Percentiles rank a stretch among this genome's conserved stretches.
Conservation (phyloP, 2,797 vertebrate genomes). For the Poecilia wingei region DNA sequence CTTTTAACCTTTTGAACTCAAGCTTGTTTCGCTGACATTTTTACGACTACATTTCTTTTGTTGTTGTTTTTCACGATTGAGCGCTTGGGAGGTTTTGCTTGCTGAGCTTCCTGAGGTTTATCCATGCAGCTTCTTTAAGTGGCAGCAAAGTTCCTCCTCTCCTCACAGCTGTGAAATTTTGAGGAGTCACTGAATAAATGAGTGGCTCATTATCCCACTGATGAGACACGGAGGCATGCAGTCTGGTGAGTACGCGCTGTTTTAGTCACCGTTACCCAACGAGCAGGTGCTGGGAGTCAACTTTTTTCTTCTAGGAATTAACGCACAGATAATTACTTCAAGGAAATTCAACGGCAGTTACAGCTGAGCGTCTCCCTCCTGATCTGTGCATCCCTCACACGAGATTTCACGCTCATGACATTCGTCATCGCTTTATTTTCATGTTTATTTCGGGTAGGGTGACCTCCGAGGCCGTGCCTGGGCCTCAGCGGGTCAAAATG, state of each 20-base stretch:
- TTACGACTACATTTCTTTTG: background rate
- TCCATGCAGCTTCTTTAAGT: background rate
- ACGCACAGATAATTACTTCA: background rate
- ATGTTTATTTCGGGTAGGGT: conserved; percentile 19
- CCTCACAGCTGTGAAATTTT: conserved; percentile 4
- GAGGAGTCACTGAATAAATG: conserved; percentile 1
- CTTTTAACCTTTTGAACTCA: background rate
- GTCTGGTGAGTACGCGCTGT: conserved; percentile 18
- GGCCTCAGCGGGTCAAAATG: conserved; percentile 48
- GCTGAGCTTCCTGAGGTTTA: background rate
- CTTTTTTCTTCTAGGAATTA: conserved; percentile 20
- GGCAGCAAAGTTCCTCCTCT: conserved; percentile 9
- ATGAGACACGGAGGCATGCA: conserved; percentile 22
- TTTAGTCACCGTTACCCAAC: conserved; percentile 5
- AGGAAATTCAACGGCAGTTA: conserved; percentile 5
- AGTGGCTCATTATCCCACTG: conserved; percentile 14
- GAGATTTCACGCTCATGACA: conserved; percentile 57
- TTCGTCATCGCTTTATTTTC: conserved; percentile 37
- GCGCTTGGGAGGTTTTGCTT: background rate
- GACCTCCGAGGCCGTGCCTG: conserved; percentile 36
- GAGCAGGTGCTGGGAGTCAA: background rate
- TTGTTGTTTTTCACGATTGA: background rate
- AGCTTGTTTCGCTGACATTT: background rate
- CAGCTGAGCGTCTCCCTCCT: background rate
- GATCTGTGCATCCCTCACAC: conserved; percentile 12